Conservation (phyloP, 2,888 invertebrate species). For the Pilophorus perplexus region DNA sequence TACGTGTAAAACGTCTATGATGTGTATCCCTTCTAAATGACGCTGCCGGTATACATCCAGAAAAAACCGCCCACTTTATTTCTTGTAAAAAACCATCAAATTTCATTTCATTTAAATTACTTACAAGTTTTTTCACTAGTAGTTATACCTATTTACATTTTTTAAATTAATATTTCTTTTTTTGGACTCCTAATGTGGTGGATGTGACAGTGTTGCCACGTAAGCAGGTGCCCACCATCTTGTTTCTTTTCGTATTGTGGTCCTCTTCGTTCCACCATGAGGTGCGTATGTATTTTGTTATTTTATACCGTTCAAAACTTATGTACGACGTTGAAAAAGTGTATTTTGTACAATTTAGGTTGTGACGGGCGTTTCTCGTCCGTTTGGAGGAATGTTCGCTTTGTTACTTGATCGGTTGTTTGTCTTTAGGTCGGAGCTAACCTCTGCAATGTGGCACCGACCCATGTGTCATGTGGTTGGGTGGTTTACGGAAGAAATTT, state of each 20-base stretch:
- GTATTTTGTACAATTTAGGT: not conserved
- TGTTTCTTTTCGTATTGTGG: constrained; percentile 2
- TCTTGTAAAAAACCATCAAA: no score
- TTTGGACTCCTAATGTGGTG: no score
- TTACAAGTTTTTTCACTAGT: no score
- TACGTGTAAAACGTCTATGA: no score
- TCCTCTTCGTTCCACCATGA: constrained; percentile 12
- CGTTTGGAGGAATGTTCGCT: not conserved
- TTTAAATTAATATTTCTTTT: no score
- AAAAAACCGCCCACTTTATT: no score
- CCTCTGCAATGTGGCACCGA: not conserved
- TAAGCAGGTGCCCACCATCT: not conserved
- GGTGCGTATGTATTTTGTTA: constrained; percentile 1
- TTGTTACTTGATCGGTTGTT: not conserved
- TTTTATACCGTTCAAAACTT: not conserved
- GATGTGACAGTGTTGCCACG: not conserved
- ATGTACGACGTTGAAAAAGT: not conserved
- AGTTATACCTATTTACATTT: no score
- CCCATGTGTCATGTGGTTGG: not conserved
- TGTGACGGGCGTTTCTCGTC: no score
- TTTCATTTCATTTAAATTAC: no score
- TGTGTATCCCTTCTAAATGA: no score
- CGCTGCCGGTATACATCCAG: no score
- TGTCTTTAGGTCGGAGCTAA: not conserved
- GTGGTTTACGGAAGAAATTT: no score